These are phyloP conservation scores for Mesoclemmys tuberculata DNA, from an alignment of 2,113 vertebrate genomes.

Conservation along the genomic window DNA sequence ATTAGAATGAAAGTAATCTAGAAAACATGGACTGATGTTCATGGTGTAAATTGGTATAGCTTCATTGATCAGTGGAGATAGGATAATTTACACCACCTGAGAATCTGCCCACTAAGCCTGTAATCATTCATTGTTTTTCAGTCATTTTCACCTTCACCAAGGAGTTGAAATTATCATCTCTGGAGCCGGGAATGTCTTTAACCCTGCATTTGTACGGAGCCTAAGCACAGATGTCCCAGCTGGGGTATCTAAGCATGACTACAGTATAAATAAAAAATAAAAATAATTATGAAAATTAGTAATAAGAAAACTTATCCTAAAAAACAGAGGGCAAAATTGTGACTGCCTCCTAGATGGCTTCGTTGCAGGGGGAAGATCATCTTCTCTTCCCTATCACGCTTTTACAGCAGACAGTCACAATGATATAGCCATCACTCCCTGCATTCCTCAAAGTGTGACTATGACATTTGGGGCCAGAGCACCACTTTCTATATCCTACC, in stretches of 20 bases:
- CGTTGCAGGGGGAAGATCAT: neutral
- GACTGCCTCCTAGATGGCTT: neutral
- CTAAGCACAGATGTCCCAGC: neutral
- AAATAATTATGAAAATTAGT: accelerated
- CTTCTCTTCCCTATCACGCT: neutral
- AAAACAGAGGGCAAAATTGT: neutral
- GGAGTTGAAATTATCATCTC: neutral
- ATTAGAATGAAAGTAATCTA: accelerated
- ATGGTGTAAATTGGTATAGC: neutral
- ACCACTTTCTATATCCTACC: neutral
- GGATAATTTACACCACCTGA: neutral
- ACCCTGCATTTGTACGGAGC: neutral
- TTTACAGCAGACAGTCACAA: neutral
- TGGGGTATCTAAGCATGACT: neutral
- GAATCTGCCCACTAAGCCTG: neutral
- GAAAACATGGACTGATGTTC: neutral
- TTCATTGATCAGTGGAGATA: neutral
- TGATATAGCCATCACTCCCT: neutral
- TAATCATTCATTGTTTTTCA: neutral
- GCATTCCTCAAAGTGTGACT: accelerated
- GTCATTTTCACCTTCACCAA: neutral
- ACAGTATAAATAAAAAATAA: neutral
- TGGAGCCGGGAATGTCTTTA: neutral
- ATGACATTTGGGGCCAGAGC: neutral
- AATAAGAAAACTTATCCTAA: neutral